Percentiles rank a stretch among this genome's conserved stretches.
Evolutionary conservation across 1,140 invertebrate genomes (phyloP).

Genomic region (Neomicropteryx cornuta): DNA sequence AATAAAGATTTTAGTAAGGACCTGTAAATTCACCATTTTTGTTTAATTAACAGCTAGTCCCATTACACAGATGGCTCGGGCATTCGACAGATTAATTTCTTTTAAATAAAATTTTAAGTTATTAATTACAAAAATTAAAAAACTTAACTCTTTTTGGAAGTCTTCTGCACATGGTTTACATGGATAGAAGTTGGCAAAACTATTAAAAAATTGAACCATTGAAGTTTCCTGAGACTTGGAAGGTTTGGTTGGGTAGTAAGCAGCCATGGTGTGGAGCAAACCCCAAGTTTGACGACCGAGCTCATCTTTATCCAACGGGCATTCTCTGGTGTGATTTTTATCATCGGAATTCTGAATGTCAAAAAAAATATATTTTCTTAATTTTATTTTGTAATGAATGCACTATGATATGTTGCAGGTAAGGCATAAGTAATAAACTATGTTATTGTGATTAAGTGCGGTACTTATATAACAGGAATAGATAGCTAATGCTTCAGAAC

Average conservation of each 20-base stretch:
- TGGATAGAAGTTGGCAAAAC: slow-evolving; percentile 89
- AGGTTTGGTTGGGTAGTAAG: slow-evolving; percentile 86
- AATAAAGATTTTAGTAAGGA: too few relatives aligned
- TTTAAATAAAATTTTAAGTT: too few relatives aligned
- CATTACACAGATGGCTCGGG: too few relatives aligned
- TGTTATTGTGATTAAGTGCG: neutral
- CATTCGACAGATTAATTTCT: too few relatives aligned
- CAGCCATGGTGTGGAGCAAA: slow-evolving; percentile 93
- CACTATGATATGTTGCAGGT: too few relatives aligned
- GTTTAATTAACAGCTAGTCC: too few relatives aligned
- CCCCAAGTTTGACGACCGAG: slow-evolving; percentile 75
- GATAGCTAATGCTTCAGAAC: too few relatives aligned
- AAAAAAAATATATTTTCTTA: slow-evolving; percentile 6
- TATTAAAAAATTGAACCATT: slow-evolving; percentile 73
- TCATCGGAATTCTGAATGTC: slow-evolving; percentile 8
- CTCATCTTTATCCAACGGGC: slow-evolving; percentile 68
- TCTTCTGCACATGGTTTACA: slow-evolving; percentile 89
- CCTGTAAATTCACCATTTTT: too few relatives aligned
- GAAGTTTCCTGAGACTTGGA: slow-evolving; percentile 56
- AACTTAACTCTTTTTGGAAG: slow-evolving; percentile 72
- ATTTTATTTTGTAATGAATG: too few relatives aligned
- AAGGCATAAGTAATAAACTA: too few relatives aligned
- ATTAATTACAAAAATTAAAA: too few relatives aligned
- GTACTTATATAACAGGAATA: neutral
- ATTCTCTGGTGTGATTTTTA: slow-evolving; percentile 41